Conservation (phyloP, 2,888 invertebrate genomes). For the Heliconius sara region DNA sequence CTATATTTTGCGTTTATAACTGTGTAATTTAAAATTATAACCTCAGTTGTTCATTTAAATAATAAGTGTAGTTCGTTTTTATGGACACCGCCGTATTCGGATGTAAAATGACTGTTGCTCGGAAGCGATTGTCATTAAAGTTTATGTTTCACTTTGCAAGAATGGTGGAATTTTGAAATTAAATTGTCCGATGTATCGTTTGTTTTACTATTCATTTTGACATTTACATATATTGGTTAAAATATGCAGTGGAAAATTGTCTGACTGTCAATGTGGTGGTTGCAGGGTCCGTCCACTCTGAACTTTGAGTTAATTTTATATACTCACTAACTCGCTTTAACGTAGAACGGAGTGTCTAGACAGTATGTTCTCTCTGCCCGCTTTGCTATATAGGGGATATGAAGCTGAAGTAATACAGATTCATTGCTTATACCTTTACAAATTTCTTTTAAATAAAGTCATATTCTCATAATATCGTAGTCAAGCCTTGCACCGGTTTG, state of each 20-base stretch:
- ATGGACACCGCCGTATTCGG: conserved; percentile 49
- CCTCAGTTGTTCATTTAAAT: conserved; percentile 49
- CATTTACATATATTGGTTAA: too few species aligned
- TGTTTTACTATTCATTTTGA: neutral
- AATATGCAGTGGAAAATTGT: too few species aligned
- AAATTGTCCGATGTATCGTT: neutral
- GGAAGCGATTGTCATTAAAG: conserved; percentile 40
- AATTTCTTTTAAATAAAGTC: too few species aligned
- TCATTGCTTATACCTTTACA: neutral
- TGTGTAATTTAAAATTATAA: conserved; percentile 34
- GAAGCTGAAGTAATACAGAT: too few species aligned
- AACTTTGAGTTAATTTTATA: too few species aligned
- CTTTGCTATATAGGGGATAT: neutral
- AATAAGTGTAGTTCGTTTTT: conserved; percentile 49
- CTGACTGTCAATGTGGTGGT: too few species aligned
- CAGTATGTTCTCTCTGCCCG: neutral
- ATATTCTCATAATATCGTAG: neutral
- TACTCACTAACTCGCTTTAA: too few species aligned
- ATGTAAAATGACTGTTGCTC: conserved; percentile 31
- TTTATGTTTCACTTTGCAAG: conserved; percentile 30
- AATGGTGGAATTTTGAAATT: neutral
- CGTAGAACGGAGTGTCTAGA: neutral
- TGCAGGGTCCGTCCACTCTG: too few species aligned
- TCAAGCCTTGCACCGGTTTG: neutral
- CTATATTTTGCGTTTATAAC: conserved; percentile 29